Conservation (phyloP, 2,888 invertebrate species). For the Rotaria macrura region DNA sequence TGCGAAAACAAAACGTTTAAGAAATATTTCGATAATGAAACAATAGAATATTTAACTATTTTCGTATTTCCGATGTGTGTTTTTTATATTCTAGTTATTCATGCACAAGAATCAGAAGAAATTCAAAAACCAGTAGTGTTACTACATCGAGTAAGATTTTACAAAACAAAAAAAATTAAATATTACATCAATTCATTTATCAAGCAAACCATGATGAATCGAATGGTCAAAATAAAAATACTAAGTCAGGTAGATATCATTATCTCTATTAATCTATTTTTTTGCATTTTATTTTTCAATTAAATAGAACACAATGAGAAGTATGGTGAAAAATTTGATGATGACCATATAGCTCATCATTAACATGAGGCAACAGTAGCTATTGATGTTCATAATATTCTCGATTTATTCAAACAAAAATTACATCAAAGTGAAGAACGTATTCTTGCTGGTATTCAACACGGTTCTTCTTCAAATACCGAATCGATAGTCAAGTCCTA, state of each 20-base stretch:
- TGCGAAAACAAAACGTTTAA: no score
- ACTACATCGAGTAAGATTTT: not conserved
- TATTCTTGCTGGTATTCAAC: not conserved
- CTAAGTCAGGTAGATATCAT: not conserved
- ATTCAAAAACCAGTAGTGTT: no score
- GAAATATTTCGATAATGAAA: no score
- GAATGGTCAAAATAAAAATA: not conserved
- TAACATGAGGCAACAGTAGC: not conserved
- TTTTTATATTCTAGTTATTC: not conserved
- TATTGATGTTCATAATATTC: not conserved
- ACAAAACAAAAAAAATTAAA: not conserved
- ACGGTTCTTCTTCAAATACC: not conserved
- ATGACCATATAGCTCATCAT: not conserved
- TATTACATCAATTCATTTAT: not conserved
- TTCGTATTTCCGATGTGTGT: not conserved
- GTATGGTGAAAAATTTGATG: not conserved
- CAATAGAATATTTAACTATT: no score
- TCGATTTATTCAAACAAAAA: not conserved
- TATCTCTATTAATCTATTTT: not conserved
- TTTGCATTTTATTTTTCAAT: not conserved
- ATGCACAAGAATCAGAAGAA: not conserved
- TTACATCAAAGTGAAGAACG: not conserved
- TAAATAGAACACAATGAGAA: not conserved
- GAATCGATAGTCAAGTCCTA: not conserved
- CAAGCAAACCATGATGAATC: not conserved